Conservation (phyloP, 2,113 vertebrate species). For the Neogobius melanostomus region DNA sequence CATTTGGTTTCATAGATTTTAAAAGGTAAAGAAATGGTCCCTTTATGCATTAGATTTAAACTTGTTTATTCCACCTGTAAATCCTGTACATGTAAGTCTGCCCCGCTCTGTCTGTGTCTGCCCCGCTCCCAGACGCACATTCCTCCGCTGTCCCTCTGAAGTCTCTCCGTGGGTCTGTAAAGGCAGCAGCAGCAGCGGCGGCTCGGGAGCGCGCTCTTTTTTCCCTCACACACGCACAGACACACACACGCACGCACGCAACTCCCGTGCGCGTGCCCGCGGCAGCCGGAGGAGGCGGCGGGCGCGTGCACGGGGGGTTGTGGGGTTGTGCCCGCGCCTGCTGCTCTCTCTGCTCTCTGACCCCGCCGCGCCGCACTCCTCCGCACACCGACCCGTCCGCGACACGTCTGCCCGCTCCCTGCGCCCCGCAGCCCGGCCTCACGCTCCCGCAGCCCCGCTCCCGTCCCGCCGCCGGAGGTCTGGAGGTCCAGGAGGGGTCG, state of each 20-base stretch:
- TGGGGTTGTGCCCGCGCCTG: conserved; percentile 4
- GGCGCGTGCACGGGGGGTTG: not conserved
- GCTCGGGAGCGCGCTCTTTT: not conserved
- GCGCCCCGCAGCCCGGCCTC: conserved; percentile 14
- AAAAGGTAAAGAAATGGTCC: too few species aligned
- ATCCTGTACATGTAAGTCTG: not conserved
- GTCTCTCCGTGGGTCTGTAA: not conserved
- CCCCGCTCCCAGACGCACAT: not conserved
- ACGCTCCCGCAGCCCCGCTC: conserved; percentile 47
- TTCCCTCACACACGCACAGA: not conserved
- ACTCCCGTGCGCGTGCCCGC: not conserved
- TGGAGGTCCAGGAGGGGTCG: conserved; percentile 84
- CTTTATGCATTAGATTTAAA: not conserved
- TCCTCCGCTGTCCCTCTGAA: not conserved
- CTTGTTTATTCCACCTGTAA: not conserved
- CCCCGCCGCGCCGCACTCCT: conserved; percentile 3
- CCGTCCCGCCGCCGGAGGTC: conserved; percentile 62
- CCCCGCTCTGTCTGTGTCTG: not conserved
- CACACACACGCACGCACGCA: not conserved
- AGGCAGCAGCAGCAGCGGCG: conserved; percentile 1
- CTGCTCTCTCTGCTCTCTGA: conserved; percentile 11
- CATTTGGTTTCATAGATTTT: too few species aligned
- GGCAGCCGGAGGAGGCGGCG: not conserved
- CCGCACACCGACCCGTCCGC: not conserved
- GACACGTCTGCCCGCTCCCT: not conserved